Conservation (phyloP, 2,113 vertebrate species). For the Anhinga anhinga region DNA sequence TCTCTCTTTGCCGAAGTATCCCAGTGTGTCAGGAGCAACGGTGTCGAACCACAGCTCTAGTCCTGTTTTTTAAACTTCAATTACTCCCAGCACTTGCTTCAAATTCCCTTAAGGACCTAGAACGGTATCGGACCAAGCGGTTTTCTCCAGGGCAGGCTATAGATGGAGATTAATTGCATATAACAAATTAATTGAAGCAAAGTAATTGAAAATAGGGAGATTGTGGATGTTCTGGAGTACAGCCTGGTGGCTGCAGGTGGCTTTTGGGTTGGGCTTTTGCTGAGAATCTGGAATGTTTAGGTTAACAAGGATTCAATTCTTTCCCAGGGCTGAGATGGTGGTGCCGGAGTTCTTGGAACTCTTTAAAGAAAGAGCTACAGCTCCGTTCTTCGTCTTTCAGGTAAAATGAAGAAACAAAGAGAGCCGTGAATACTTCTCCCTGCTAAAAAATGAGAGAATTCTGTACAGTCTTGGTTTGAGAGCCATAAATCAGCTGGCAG, state of each 20-base stretch:
- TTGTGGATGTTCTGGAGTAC: not conserved
- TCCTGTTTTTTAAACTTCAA: not conserved
- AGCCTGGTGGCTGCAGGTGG: not conserved
- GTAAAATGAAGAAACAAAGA: conserved; percentile 46
- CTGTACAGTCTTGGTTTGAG: not conserved
- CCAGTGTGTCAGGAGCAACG: fast-evolving
- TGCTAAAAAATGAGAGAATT: not conserved
- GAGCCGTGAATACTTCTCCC: not conserved
- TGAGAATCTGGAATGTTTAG: no score
- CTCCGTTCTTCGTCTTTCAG: conserved; percentile 97
- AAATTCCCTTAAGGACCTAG: not conserved
- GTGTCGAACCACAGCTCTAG: not conserved
- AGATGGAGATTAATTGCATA: no score
- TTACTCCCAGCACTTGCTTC: not conserved
- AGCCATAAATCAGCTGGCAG: no score
- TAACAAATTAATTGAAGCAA: not conserved
- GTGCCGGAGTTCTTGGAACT: conserved; percentile 95
- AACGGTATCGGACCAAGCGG: fast-evolving
- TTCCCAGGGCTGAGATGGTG: conserved; percentile 89
- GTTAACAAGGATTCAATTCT: not conserved
- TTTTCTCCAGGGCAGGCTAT: not conserved
- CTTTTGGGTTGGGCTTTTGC: not conserved
- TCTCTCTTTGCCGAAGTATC: no score
- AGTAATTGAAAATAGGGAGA: not conserved
- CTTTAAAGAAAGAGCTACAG: conserved; percentile 92